Base-by-base conservation (phyloP, 2,888 invertebrate species). In the Sphecodes monilicornis region DNA sequence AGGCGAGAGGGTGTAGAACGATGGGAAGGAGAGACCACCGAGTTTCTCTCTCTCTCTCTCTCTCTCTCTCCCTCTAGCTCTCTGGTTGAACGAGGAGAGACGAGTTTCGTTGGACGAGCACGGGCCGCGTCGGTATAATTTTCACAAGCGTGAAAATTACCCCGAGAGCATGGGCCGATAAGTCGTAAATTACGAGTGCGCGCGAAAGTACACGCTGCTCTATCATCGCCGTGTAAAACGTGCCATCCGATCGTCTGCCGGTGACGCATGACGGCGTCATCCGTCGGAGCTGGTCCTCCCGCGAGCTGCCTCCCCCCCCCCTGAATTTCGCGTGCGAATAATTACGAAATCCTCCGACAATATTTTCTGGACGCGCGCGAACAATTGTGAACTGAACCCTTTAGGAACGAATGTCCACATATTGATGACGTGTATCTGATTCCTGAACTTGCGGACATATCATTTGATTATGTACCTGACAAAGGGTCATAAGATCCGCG, bases 101-200 rank as follows among this genome's bases (percentile, higher is more conserved):
- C 18, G 57, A 78, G 54, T 76, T 64, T 66, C 60, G 88, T 83
- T 80, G 83, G 80, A 80, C 88, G 83, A 86, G 70, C 81, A 57
- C 54, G 50, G 78, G 79, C 43, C 76, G 74, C 80, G 85, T 87
- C 84, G 88, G 80, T 88, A 89, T 90, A 90, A 92, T 92, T 92
- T 92, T 89, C 87, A 78, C 88, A 36, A 74, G 84, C 82, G 87
- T 70, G 86, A 86, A 89, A 91, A 91, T 89, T 90, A 91, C 82
- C 81, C 82, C 84, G 84, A 50, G 57, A 75, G 76, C 76, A 71
- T 78, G 50, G 68, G 57, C 87, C 87, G 91, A 89, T 90, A 90
- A 91, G 90, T 90, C 92, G 92, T 92, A 92, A 92, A 92, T 92
- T 91, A 91, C 90, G 84, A 86, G 86, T 84, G 85, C 87, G 54